Evolutionary conservation across 2,113 vertebrate genomes (phyloP).

Genomic region (Phrynosoma blainvillii): DNA sequence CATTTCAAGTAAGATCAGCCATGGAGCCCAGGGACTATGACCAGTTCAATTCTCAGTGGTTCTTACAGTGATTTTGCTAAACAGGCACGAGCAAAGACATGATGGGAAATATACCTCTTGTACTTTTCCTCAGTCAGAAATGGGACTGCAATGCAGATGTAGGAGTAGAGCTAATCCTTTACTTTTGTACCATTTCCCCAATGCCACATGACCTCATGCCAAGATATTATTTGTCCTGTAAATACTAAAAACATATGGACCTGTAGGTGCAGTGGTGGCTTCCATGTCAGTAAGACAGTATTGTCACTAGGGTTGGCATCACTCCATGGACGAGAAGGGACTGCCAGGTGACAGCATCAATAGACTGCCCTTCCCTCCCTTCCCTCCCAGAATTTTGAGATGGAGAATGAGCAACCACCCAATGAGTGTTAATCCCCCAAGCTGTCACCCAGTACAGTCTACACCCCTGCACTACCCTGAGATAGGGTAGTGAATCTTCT

Average conservation of each 20-base stretch:
- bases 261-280: too few relatives aligned
- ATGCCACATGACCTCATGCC: not conserved
- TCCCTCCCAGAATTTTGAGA: too few relatives aligned
- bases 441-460: too few relatives aligned
- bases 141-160: not conserved
- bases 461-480: too few relatives aligned
- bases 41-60: not conserved
- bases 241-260: not conserved
- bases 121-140: not conserved
- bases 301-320: too few relatives aligned
- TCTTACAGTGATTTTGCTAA: not conserved
- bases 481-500: too few relatives aligned
- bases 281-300: too few relatives aligned
- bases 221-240: not conserved
- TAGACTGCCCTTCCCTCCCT: too few relatives aligned
- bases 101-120: not conserved
- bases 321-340: too few relatives aligned
- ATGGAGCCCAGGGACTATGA: not conserved
- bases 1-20: not conserved
- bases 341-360: too few relatives aligned
- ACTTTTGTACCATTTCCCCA: not conserved
- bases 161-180: not conserved
- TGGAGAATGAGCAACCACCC: too few relatives aligned
- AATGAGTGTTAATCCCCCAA: too few relatives aligned
- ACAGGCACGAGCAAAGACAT: not conserved